Percentiles rank a stretch among this genome's conserved stretches.
Evolutionary conservation across 2,113 vertebrate species (phyloP).

Genomic region (Ageneiosus marmoratus): DNA sequence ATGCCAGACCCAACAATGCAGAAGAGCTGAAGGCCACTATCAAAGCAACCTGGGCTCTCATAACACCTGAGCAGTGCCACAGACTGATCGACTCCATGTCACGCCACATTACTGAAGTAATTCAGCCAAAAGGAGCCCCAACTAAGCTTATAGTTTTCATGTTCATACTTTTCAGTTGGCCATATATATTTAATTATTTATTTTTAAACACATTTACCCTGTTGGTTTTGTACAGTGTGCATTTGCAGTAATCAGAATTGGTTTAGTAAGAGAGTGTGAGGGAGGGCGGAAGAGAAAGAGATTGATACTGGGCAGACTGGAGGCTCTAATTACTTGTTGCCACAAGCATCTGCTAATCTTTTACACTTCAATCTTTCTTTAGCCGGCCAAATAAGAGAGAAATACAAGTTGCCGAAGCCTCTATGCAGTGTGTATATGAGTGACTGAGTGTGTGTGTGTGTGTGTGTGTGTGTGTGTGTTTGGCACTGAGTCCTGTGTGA

Average conservation of each 20-base stretch:
- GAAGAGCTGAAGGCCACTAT: too few species aligned
- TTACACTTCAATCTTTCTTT: constrained; percentile 39
- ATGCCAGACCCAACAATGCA: too few species aligned
- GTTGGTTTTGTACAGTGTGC: not conserved
- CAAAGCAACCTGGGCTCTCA: too few species aligned
- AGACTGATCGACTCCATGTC: too few species aligned
- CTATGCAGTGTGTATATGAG: constrained; percentile 12
- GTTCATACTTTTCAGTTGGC: too few species aligned
- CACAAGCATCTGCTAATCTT: constrained; percentile 48
- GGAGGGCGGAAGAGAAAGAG: not conserved
- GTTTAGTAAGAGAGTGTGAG: not conserved
- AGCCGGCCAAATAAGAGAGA: constrained; percentile 34
- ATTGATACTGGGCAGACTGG: constrained; percentile 29
- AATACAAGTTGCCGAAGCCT: constrained; percentile 29
- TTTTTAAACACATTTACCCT: too few species aligned
- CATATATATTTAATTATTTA: too few species aligned
- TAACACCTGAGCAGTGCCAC: too few species aligned
- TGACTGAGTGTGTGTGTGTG: constrained; percentile 24
- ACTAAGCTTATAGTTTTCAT: too few species aligned
- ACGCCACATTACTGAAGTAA: too few species aligned
- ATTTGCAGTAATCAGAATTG: constrained; percentile 7
- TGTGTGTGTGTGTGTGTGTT: constrained; percentile 36
- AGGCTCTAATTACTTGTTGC: constrained; percentile 45
- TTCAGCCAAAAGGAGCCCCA: too few species aligned
- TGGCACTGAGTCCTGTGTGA: constrained; percentile 52